Conservation (phyloP, 2,113 vertebrate genomes). For the Lepus americanus region DNA sequence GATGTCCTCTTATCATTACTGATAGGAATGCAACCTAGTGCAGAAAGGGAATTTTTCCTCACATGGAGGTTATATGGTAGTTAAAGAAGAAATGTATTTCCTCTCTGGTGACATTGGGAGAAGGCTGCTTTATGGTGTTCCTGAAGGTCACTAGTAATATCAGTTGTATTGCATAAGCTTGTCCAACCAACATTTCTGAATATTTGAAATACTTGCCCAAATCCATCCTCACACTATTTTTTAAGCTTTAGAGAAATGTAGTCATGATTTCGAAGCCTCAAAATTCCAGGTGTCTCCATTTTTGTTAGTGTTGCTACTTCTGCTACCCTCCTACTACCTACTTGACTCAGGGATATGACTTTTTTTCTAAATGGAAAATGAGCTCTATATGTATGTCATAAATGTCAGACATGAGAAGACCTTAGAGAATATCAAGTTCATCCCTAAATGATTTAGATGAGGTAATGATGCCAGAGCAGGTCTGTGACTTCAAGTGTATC, state of each 20-base stretch:
- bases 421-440: background rate
- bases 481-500: background rate
- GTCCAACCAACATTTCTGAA: background rate
- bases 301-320: conserved; percentile 4
- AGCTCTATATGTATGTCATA: background rate
- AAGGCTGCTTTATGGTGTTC: conserved; percentile 11
- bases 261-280: background rate
- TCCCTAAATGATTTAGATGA: background rate
- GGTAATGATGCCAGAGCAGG: background rate
- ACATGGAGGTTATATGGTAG: background rate
- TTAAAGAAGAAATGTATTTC: background rate
- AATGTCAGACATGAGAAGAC: background rate
- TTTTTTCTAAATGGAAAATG: background rate
- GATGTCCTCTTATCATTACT: background rate
- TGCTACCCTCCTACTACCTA: background rate
- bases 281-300: background rate
- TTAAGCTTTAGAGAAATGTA: background rate
- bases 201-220: conserved; percentile 27
- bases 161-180: conserved; percentile 6
- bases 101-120: conserved; percentile 36
- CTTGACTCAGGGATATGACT: background rate
- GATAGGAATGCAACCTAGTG: background rate
- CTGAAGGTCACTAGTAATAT: conserved; percentile 16
- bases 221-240: background rate
- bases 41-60: background rate